phyloP scores from a whole-genome alignment of 2,113 vertebrate species.

The Nyctibius bracteatus region DNA sequence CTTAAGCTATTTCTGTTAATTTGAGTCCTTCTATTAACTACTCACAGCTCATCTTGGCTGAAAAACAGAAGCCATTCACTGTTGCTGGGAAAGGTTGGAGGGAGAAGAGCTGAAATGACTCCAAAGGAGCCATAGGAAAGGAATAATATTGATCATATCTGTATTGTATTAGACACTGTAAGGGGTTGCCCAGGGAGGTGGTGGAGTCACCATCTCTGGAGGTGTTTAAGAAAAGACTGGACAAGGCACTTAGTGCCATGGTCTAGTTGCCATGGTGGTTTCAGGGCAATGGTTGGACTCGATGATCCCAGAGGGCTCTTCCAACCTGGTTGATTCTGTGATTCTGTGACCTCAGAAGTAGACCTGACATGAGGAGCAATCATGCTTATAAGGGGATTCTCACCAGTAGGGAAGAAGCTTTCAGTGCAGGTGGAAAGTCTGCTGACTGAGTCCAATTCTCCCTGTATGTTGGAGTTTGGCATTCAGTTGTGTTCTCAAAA shows the following conservation, averaged over 20 bases:
- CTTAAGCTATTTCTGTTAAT: not conserved
- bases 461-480: not conserved
- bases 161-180: too few relatives aligned
- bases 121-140: not conserved
- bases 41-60: not conserved
- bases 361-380: not conserved
- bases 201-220: too few relatives aligned
- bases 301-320: too few relatives aligned
- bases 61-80: not conserved
- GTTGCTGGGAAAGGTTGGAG: not conserved
- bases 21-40: not conserved
- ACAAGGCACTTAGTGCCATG: too few relatives aligned
- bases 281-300: too few relatives aligned
- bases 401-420: not conserved
- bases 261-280: too few relatives aligned
- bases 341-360: not conserved
- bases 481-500: not conserved
- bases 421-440: not conserved
- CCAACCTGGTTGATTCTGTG: too few relatives aligned
- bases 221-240: too few relatives aligned
- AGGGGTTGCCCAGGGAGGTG: too few relatives aligned
- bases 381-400: not conserved
- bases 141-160: not conserved
- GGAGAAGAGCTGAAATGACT: not conserved
- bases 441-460: not conserved